Conservation (phyloP, 2,797 vertebrate genomes). For the Chelmon rostratus region DNA sequence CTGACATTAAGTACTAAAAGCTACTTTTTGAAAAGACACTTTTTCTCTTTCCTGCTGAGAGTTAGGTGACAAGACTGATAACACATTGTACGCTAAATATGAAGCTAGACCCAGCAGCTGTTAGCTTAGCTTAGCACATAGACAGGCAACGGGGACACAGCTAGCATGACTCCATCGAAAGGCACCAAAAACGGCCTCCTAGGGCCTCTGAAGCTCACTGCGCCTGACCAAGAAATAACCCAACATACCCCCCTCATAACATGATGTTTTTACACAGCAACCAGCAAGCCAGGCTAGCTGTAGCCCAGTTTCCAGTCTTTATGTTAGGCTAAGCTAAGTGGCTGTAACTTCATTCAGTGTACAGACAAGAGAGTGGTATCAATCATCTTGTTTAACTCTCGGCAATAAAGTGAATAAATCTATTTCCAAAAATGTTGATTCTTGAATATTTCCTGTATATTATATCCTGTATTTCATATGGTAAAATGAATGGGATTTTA, state of each 20-base stretch:
- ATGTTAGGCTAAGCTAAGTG: background rate
- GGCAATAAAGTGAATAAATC: background rate
- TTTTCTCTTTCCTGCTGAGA: background rate
- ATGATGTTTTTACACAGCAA: background rate
- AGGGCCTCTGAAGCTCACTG: background rate
- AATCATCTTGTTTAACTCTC: background rate
- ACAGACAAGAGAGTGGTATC: background rate
- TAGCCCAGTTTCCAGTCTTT: background rate
- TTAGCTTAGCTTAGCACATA: background rate
- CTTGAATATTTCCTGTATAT: background rate
- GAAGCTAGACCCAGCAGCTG: background rate
- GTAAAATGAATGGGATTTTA: background rate
- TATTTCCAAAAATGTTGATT: background rate
- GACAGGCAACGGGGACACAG: background rate
- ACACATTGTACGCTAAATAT: background rate
- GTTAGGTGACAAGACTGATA: background rate
- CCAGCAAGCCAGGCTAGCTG: background rate
- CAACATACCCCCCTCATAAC: background rate
- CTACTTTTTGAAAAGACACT: background rate
- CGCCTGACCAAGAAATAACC: background rate
- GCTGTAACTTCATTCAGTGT: background rate
- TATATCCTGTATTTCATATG: background rate
- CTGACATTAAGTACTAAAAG: background rate
- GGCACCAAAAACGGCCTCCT: background rate
- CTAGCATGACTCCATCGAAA: background rate